Evolutionary conservation across 1,140 invertebrate species (phyloP).

Genomic region (Aphelinus certus): DNA sequence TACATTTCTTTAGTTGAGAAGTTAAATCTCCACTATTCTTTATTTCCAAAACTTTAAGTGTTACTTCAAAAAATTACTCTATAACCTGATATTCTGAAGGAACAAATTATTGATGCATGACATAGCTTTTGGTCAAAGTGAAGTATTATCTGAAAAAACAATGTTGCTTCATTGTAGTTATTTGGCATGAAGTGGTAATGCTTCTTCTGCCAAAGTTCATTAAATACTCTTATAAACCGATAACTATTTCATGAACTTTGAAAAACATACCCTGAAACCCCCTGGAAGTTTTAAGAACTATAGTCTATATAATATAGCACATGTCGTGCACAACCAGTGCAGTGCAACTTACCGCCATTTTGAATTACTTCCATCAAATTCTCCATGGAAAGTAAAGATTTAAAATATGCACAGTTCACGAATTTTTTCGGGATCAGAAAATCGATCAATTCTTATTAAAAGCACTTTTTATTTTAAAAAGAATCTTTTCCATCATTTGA

Average conservation of each 20-base stretch:
- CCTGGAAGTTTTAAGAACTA: constrained; percentile 43
- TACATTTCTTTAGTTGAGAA: constrained; percentile 10
- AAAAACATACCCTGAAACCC: constrained; percentile 48
- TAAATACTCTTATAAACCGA: too few relatives aligned
- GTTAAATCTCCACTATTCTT: constrained; percentile 14
- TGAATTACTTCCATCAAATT: constrained; percentile 67
- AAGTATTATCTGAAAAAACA: constrained; percentile 32
- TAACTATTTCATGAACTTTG: too few relatives aligned
- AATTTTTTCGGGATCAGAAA: too few relatives aligned
- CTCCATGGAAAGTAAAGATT: constrained; percentile 52
- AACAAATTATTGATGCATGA: constrained; percentile 32
- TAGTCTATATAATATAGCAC: constrained; percentile 44
- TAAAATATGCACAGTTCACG: neutral
- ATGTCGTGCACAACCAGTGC: constrained; percentile 44
- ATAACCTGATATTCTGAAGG: constrained; percentile 1
- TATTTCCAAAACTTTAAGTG: constrained; percentile 15
- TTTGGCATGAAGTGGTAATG: constrained; percentile 34
- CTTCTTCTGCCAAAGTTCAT: constrained; percentile 29
- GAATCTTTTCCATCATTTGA: constrained; percentile 14
- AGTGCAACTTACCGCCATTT: constrained; percentile 65
- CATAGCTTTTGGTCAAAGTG: constrained; percentile 27
- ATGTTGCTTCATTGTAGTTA: constrained; percentile 30
- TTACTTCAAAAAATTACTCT: neutral
- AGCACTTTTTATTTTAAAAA: neutral
- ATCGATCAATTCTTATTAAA: constrained; percentile 3